Base-by-base conservation (phyloP, 2,113 vertebrate species). In the Hucho hucho region DNA sequence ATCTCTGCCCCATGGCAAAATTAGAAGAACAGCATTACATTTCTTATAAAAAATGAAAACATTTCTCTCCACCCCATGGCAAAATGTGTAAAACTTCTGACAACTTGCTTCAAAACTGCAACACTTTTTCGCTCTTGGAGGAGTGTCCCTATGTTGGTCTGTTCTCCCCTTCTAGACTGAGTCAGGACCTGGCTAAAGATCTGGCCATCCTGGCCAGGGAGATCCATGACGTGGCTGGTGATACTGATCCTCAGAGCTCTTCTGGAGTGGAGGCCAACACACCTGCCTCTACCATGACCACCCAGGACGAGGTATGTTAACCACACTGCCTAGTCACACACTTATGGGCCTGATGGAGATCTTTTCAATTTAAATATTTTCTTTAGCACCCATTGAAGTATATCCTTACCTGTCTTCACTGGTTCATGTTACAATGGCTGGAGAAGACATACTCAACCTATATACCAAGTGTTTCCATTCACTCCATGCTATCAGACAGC, bases 161-260 rank as follows among this genome's bases (percentile, higher is more conserved):
- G 22, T 53, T 64, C 28, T 53, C 9, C 47, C 24, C 70, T 43
- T 22, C 1, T 79, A 99, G 98, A 72, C 90, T 99, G 80, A 99
- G 98, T 91, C 96, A 99, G 74, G 98, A 98, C 11, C 90, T 99
- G 87, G 98, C 98, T 82, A 98, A 99, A 92, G 97, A 99, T n/a
- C 93, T 99, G 25, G 97, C 97, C 25, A 97, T 96, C 81, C 91
- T 99, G 79, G 97, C 98, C 59, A 91, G 92, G 78, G 98, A 99
- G 89, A 99, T 99, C 86, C 97, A 98, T 0, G 96, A 98, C 1
- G 98, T 99, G 75, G 96, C 98, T 0, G 96, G 96, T 3, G 97
- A 98, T 1, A 91, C 93, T 0, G 96, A 97, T 58, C 73, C 89
- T 0, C 91, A 87, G 77, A 93, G 87, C 14, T 90, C 93, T 0